phyloP scores from a whole-genome alignment of 2,113 vertebrate genomes.

The Macaca nemestrina region DNA sequence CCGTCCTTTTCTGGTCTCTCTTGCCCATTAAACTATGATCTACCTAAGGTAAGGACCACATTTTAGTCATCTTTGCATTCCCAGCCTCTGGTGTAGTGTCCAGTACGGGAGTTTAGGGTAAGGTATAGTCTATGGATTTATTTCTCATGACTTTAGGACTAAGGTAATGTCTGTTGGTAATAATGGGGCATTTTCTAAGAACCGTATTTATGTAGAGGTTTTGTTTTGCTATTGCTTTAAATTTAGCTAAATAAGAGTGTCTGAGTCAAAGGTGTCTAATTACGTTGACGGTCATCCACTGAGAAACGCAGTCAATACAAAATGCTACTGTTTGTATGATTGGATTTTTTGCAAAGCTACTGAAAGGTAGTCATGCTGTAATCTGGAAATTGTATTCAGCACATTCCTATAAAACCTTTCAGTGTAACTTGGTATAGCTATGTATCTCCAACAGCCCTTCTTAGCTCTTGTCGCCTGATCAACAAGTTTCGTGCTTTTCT shows the following conservation, averaged over 20 bases:
- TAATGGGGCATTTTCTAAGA: slow-evolving; percentile 66
- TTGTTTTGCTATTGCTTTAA: slow-evolving; percentile 63
- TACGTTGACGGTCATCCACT: slow-evolving; percentile 50
- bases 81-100: slow-evolving; percentile 1
- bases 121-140: background rate
- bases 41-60: background rate
- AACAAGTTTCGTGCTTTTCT: background rate
- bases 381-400: slow-evolving; percentile 42
- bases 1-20: background rate
- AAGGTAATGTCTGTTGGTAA: slow-evolving; percentile 73
- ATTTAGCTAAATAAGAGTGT: slow-evolving; percentile 64
- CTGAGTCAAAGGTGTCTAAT: slow-evolving; percentile 66
- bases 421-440: background rate
- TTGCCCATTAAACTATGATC: background rate
- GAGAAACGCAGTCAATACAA: slow-evolving; percentile 39
- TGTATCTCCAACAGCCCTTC: background rate
- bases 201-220: slow-evolving; percentile 55
- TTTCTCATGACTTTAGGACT: slow-evolving; percentile 30
- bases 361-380: background rate
- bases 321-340: slow-evolving; percentile 14
- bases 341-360: slow-evolving; percentile 44
- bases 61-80: slow-evolving; percentile 35
- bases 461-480: slow-evolving; percentile 1
- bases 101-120: background rate
- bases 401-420: slow-evolving; percentile 21